Base-by-base conservation (phyloP, 2,113 vertebrate species). In the Vulpes vulpes region DNA sequence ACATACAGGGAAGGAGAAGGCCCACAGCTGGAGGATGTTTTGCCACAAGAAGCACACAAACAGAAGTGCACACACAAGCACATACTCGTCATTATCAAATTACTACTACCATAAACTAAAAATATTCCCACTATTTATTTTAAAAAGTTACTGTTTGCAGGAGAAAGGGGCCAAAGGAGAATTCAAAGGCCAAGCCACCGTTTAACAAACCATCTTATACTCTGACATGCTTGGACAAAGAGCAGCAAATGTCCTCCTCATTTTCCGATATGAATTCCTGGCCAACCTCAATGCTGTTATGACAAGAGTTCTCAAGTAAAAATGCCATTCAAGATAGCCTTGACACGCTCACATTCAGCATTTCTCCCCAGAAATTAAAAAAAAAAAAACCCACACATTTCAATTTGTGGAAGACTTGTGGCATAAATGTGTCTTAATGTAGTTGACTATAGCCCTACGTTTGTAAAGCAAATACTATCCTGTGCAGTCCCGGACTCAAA, bases 31-130 rank as follows among this genome's bases (percentile, higher is more conserved):
- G 57, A 35, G 5, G 91, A 89, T 95, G 90, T 80, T 95, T 91
- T 53, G 78, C 74, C 80, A 20, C 64, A 91, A 96, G 88, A 88
- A 67, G 59, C 64, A 32, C 90, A 91, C 8, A 59, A 88, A 95
- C 90, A 88, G 80, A 91, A 84, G 73, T 12, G 38, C 51, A 67
- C 74, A 89, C 8, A 51, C n/a, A 59, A 17, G 80, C 86, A 94
- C 65, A 60, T 7, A 8, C 43, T 30, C 16, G 12, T 80, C 32
- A 49, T 15, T 27, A n/a, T 38, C 3, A 49, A 80, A 49, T 67
- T 25, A 91, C 69, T 69, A 38, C 4, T 2, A 53, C 67, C 51
- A 86, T 8, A 49, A 49, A 73, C 64, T 74, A 65, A 74, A 95
- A 85, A 22, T 17, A 92, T 0, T 60, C 0, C 5, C 17, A 3